Evolutionary conservation across 2,888 invertebrate species (phyloP).

Genomic region (Trachelus troglodyta): DNA sequence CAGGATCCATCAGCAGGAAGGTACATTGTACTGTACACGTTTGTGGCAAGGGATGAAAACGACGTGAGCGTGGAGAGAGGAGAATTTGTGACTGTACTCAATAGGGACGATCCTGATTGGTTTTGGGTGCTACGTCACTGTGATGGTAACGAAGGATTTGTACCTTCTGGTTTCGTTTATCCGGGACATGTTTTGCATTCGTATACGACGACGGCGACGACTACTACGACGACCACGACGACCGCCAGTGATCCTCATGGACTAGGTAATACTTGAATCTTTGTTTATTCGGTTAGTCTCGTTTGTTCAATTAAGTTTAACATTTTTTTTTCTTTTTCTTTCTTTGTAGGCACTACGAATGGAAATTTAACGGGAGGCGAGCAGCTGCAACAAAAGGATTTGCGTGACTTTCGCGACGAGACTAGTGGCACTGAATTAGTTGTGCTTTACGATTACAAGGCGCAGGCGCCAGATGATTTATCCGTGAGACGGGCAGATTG

Average conservation of each 20-base stretch:
- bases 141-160: conserved; percentile 95
- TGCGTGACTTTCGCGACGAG: conserved; percentile 61
- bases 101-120: conserved; percentile 96
- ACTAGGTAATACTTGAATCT: conserved; percentile 43
- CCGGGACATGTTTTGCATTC: conserved; percentile 72
- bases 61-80: conserved; percentile 94
- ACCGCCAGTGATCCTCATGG: conserved; percentile 55
- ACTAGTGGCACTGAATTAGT: conserved; percentile 86
- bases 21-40: conserved; percentile 93
- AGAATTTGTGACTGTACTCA: conserved; percentile 95
- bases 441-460: conserved; percentile 95
- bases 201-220: conserved; percentile 58
- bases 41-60: conserved; percentile 92
- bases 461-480: conserved; percentile 93
- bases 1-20: conserved; percentile 86
- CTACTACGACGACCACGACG: conserved; percentile 53
- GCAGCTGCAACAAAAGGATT: conserved; percentile 57
- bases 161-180: conserved; percentile 94
- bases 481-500: conserved; percentile 92
- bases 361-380: conserved; percentile 47
- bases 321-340: neutral
- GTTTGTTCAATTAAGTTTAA: neutral
- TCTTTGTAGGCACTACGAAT: conserved; percentile 48
- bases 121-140: conserved; percentile 91
- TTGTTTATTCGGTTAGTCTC: neutral